Percentiles rank a stretch among this genome's conserved stretches.
These are phyloP conservation scores for Podarcis siculus DNA, from an alignment of 2,797 vertebrate species.

Conservation along the genomic window DNA sequence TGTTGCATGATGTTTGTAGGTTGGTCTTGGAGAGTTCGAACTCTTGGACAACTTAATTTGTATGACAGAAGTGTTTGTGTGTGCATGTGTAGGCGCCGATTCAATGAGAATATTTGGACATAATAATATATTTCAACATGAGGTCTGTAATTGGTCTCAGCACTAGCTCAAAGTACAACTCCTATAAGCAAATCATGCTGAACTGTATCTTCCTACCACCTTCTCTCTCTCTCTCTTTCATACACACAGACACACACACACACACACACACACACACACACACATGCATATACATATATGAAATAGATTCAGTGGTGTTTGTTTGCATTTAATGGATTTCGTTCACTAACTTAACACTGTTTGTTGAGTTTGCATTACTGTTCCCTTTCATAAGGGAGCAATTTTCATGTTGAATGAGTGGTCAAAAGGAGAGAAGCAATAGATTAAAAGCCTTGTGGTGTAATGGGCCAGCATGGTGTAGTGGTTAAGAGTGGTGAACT, in stretches of 20 bases:
- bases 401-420: background rate
- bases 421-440: background rate
- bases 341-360: background rate
- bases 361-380: background rate
- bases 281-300: too few species aligned
- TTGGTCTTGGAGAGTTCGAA: background rate
- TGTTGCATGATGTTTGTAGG: background rate
- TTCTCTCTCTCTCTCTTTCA: background rate
- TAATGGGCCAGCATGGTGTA: too few species aligned
- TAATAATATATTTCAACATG: background rate
- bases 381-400: background rate
- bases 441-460: background rate
- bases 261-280: too few species aligned
- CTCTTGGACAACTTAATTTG: slow-evolving; percentile 27
- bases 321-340: background rate
- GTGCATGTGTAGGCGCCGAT: background rate
- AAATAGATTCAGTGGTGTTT: background rate
- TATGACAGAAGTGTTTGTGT: background rate
- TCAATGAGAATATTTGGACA: background rate
- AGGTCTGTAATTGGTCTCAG: background rate
- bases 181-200: background rate
- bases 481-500: too few species aligned
- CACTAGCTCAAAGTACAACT: slow-evolving; percentile 20
- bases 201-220: background rate
- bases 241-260: too few species aligned